Evolutionary conservation across 2,888 invertebrate species (phyloP).

Genomic region (Antitype chi): DNA sequence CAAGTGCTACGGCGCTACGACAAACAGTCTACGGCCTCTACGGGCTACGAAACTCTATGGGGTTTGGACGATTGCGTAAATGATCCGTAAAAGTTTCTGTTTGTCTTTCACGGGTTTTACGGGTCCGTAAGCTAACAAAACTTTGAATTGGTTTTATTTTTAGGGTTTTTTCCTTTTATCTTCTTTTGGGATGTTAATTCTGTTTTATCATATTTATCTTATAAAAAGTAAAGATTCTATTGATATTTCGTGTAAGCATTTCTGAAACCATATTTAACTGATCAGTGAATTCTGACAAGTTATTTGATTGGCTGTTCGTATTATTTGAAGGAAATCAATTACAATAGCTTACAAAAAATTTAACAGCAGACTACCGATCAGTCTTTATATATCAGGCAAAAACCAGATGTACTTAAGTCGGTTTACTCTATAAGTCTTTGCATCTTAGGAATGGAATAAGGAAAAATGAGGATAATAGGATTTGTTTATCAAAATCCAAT

Average conservation of each 20-base stretch:
- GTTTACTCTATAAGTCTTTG: conserved; percentile 17
- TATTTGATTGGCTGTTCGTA: conserved; percentile 1
- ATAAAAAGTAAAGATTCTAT: neutral
- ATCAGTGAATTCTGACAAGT: neutral
- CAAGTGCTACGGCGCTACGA: conserved; percentile 25
- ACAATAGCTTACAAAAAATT: neutral
- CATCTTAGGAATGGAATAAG: conserved; percentile 17
- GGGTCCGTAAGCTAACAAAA: conserved; percentile 14
- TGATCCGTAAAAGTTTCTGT: conserved; percentile 34
- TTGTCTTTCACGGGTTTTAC: conserved; percentile 21
- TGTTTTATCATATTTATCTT: conserved; percentile 17
- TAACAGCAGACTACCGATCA: neutral
- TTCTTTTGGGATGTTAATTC: conserved; percentile 2
- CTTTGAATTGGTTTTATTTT: conserved; percentile 40
- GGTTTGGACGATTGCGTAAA: conserved; percentile 21
- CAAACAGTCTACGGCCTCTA: conserved; percentile 9
- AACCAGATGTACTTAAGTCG: neutral
- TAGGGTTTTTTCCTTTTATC: conserved; percentile 28
- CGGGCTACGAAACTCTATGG: conserved; percentile 3
- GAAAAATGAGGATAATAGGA: conserved; percentile 51
- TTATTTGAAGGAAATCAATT: neutral
- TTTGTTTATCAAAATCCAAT: conserved; percentile 56
- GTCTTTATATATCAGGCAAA: conserved; percentile 7
- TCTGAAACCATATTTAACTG: neutral
- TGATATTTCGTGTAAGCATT: neutral